Base-by-base conservation (phyloP, 2,888 invertebrate species). In the Phragmatobia fuliginosa region DNA sequence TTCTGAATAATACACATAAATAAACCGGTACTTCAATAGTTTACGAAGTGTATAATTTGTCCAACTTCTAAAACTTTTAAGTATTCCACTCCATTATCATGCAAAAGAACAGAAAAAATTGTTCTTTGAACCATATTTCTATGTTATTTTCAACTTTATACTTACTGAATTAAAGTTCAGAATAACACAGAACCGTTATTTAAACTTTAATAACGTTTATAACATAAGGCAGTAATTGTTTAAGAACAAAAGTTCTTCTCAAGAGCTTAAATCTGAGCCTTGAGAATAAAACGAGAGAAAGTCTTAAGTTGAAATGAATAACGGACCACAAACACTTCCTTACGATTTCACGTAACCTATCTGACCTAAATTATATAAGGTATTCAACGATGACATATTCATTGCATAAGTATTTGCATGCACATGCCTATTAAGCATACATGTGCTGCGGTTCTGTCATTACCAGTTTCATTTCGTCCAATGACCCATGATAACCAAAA, bases 321-420 rank as follows among this genome's bases (percentile, higher is more conserved):
- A 21, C 36, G 14, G 36, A 16, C 33, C 32, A 14, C 61, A 11
- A 36, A 61, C 25, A 33, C 33, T 33, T 60, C 36, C 36, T 36
- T 38, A 31, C 5, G 41, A 21, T 64, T 16, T 56, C 56, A 52
- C 49, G 64, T 64, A 64, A 64, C n/a, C 64, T 67, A 60, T 59
- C 59, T 45, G 52, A 52, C 52, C 52, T 64, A 64, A 32, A 52
- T 64, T 52, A 64, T 52, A 52, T 64, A 64, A 64, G 32, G 52
- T 52, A 25, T 64, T 33, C 18, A 64, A 33, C 31, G 33, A 49
- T 36, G 49, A 36, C 64, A 64, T 64, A 64, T 64, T 52, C 33
- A 52, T 64, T 64, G n/a, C 36, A 16, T 21, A 61, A 36, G 59
- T 31, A 61, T 61, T 61, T 61, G 7, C 36, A 61, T 61, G 25